Evolutionary conservation across 1,140 invertebrate species (phyloP).

Genomic region (Hetaerina americana): DNA sequence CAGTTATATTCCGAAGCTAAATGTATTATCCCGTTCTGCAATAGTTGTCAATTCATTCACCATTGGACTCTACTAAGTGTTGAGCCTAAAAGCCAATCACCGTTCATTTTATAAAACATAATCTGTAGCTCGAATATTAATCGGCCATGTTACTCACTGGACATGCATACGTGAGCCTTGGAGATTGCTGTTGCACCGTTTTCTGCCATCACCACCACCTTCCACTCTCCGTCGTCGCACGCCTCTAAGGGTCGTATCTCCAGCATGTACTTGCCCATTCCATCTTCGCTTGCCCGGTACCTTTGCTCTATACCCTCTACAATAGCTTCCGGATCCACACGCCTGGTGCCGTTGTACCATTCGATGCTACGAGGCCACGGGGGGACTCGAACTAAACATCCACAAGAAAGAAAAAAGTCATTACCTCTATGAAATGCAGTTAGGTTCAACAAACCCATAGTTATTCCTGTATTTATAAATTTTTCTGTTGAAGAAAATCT

Average conservation of each 20-base stretch:
- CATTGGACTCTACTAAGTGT: no score
- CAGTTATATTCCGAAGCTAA: no score
- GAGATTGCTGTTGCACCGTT: slow-evolving; percentile 56
- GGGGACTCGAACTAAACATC: slow-evolving; percentile 62
- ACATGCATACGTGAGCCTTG: background rate
- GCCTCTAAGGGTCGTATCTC: slow-evolving; percentile 59
- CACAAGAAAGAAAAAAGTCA: no score
- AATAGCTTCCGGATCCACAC: slow-evolving; percentile 37
- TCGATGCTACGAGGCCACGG: slow-evolving; percentile 63
- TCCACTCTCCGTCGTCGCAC: slow-evolving; percentile 76
- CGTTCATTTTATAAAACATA: no score
- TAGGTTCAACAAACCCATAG: no score
- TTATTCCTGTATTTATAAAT: no score
- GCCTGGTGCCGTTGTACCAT: slow-evolving; percentile 74
- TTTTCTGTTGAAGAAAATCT: no score
- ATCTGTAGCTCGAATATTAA: no score
- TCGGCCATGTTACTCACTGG: slow-evolving; percentile 37
- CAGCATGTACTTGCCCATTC: slow-evolving; percentile 60
- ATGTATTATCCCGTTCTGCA: no score
- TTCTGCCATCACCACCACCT: slow-evolving; percentile 60
- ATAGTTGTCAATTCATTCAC: no score
- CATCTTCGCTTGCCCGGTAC: slow-evolving; percentile 63
- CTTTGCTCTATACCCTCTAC: slow-evolving; percentile 31
- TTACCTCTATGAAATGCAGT: no score
- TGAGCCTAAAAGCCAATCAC: no score